These are phyloP conservation scores for Chrosomus eos DNA, from an alignment of 2,797 vertebrate genomes.

Conservation along the genomic window DNA sequence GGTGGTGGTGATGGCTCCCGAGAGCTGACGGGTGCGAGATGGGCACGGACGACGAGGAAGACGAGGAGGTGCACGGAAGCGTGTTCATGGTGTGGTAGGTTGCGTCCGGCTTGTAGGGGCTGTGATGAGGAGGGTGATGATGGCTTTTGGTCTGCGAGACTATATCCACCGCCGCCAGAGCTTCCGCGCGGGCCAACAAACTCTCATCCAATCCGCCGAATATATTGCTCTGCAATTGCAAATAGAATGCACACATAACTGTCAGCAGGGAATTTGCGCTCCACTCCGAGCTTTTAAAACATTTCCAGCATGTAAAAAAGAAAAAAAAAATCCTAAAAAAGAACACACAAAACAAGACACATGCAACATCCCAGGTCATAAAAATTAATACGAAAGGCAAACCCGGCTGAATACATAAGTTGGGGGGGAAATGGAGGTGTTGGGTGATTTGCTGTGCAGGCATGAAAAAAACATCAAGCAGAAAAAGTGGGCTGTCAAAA, in stretches of 20 bases:
- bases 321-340: constrained; percentile 74
- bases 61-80: constrained; percentile 93
- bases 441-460: constrained; percentile 94
- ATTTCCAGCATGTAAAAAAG: constrained; percentile 81
- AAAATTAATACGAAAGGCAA: constrained; percentile 93
- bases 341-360: constrained; percentile 84
- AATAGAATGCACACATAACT: constrained; percentile 99
- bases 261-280: constrained; percentile 89
- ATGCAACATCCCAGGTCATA: constrained; percentile 94
- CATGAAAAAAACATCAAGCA: constrained; percentile 97
- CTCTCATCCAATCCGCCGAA: constrained; percentile 99
- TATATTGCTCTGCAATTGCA: constrained; percentile 99
- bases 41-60: constrained; percentile 85
- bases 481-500: constrained; percentile 89
- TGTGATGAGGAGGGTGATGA: constrained; percentile 96
- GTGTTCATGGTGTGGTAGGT: constrained; percentile 99
- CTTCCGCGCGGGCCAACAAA: constrained; percentile 98
- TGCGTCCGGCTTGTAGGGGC: constrained; percentile 98
- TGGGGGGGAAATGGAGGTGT: constrained; percentile 84
- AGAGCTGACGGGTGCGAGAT: constrained; percentile 91
- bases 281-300: constrained; percentile 87
- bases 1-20: constrained; percentile 80
- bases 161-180: constrained; percentile 99
- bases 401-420: constrained; percentile 90
- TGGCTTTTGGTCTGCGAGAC: constrained; percentile 97